A percentile compares a stretch with the other conserved stretches of the same genome.
Conservation (phyloP, 2,888 invertebrate genomes). For the Heliconius ismenius region DNA sequence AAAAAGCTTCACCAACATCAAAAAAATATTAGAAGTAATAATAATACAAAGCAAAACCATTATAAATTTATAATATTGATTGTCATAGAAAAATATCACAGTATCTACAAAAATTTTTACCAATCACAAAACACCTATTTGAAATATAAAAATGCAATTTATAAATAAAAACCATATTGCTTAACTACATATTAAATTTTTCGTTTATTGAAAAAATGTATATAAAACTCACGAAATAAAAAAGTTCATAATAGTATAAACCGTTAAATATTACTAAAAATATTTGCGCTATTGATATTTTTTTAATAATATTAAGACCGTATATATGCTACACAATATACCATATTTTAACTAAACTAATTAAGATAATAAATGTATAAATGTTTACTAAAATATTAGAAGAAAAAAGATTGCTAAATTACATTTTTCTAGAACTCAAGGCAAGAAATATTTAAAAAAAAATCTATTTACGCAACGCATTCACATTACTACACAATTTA, state of each 20-base stretch:
- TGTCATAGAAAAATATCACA: conserved; percentile 27
- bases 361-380: conserved; percentile 3
- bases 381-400: conserved; percentile 11
- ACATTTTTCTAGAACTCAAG: conserved; percentile 4
- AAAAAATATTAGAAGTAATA: not conserved
- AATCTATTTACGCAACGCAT: not conserved
- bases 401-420: not conserved
- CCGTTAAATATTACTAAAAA: conserved; percentile 10
- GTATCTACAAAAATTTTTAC: conserved; percentile 11
- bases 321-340: conserved; percentile 8
- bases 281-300: conserved; percentile 22
- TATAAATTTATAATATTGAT: conserved; percentile 2
- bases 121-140: not conserved
- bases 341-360: not conserved
- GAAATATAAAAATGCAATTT: conserved; percentile 12
- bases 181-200: not conserved
- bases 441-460: conserved; percentile 22
- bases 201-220: not conserved
- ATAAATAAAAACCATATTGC: not conserved
- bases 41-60: not conserved
- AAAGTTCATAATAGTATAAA: conserved; percentile 6
- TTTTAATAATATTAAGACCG: not conserved
- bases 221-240: not conserved
- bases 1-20: conserved; percentile 1
- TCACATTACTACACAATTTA: not conserved